A percentile compares a stretch with the other conserved stretches of the same genome.
These are phyloP conservation scores for Oryzias dopingdopingensis DNA, from an alignment of 2,797 vertebrate genomes.

Conservation along the genomic window DNA sequence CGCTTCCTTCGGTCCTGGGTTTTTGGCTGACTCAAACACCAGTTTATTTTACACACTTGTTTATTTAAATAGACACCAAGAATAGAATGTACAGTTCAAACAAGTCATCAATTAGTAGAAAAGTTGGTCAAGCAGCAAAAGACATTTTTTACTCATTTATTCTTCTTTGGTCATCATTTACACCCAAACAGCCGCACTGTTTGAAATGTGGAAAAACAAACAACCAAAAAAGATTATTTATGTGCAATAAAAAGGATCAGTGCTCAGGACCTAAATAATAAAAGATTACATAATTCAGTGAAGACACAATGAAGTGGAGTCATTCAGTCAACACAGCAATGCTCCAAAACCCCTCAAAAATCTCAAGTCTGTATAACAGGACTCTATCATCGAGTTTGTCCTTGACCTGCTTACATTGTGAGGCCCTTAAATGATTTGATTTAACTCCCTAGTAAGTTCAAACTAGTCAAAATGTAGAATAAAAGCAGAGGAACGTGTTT, in stretches of 20 bases:
- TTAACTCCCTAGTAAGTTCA: constrained; percentile 2
- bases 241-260: constrained; percentile 64
- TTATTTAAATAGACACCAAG: constrained; percentile 74
- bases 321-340: constrained; percentile 24
- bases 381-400: constrained; percentile 17
- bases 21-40: constrained; percentile 1
- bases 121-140: constrained; percentile 63
- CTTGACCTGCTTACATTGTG: constrained; percentile 10
- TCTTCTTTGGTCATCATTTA: not conserved
- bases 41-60: constrained; percentile 55
- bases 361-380: constrained; percentile 12
- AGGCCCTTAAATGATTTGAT: constrained; percentile 23
- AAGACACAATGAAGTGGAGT: constrained; percentile 28
- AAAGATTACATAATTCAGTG: constrained; percentile 60
- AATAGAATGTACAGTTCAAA: constrained; percentile 69
- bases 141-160: constrained; percentile 17
- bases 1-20: not conserved
- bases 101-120: constrained; percentile 58
- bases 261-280: constrained; percentile 54
- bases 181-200: constrained; percentile 24
- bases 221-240: constrained; percentile 35
- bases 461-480: constrained; percentile 9
- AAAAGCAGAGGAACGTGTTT: constrained; percentile 10
- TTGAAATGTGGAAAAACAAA: constrained; percentile 50
- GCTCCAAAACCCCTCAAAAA: constrained; percentile 17